These are phyloP conservation scores for Ctenodactylus gundi DNA, from an alignment of 2,113 vertebrate genomes.

Conservation along the genomic window DNA sequence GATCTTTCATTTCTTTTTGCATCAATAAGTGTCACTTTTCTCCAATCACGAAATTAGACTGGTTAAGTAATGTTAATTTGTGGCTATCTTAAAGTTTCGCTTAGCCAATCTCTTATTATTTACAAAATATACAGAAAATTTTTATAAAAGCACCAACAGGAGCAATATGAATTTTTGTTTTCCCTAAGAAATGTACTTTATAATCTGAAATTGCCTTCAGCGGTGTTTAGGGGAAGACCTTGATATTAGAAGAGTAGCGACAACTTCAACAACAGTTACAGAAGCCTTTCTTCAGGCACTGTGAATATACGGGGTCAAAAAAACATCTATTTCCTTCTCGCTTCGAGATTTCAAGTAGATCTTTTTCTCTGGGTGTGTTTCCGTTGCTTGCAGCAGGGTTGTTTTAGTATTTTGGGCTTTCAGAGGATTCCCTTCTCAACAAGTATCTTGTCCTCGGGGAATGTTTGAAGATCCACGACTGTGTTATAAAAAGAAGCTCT, in stretches of 20 bases:
- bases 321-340: constrained; percentile 23
- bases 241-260: constrained; percentile 56
- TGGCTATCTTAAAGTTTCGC: not conserved
- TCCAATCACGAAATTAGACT: constrained; percentile 37
- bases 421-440: constrained; percentile 26
- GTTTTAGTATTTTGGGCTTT: constrained; percentile 23
- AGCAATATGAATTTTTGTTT: constrained; percentile 59
- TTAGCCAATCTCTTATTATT: constrained; percentile 69
- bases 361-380: not conserved
- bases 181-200: constrained; percentile 70
- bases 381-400: constrained; percentile 18
- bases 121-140: constrained; percentile 74
- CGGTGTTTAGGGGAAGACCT: constrained; percentile 67
- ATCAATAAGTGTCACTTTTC: constrained; percentile 51
- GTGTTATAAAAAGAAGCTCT: not conserved
- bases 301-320: constrained; percentile 51
- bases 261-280: not conserved
- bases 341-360: not conserved
- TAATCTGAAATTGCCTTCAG: constrained; percentile 58
- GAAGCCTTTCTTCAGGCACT: constrained; percentile 73
- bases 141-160: constrained; percentile 71
- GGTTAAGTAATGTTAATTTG: constrained; percentile 74
- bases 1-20: constrained; percentile 53
- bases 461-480: constrained; percentile 40
- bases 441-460: constrained; percentile 47